Base-by-base conservation (phyloP, 1,140 invertebrate genomes). In the Aphelenchoides avenae region DNA sequence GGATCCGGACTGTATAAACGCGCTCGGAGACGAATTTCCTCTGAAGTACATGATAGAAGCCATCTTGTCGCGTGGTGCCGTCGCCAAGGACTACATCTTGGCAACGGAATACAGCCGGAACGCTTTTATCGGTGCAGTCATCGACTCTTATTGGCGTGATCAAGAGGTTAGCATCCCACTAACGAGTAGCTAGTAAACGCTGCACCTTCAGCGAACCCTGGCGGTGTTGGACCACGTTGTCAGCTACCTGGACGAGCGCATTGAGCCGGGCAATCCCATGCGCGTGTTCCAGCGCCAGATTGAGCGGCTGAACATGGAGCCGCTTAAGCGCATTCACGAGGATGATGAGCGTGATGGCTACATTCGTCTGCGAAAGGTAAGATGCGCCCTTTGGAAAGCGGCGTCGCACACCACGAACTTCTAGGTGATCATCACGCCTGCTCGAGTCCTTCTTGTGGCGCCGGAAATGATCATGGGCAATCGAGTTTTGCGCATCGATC, bases 401-500 rank as follows among this genome's bases (percentile, higher is more conserved):
- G 41, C 26, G 26, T 60, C 29, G 3, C 1, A 44, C 42, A 13
- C 41, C 27, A 22, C 46, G 3, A 11, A 33, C 4, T 64, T 66
- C 26, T 24, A 68, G 58, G 57, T 73, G 7, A 39, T 69, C 5
- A 64, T 68, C 20, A 68, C 66, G 13, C 66, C 66, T 18, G 51
- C 68, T 3, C 55, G 66, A 29, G 22, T 49, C 27, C 49, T 68
- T 9, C 64, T 54, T 52, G 46, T 62, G 3, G 64, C 64, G 5
- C 60, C 61, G n/a, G 60, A 62, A 36, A 33, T 62, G 30, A 30
- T 64, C 33, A 62, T 67, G 60, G 60, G 60, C 3, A 61, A 64
- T 49, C 27, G 59, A n/a, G 59, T 64, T n/a, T 41, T 61, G 18
- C 47, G 59, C 31, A 48, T 39, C 24, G 60, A 61, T 40, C 48